Evolutionary conservation across 2,888 invertebrate genomes (phyloP), one percentile per base, ranked within the genome.

Genomic region (Acrobasis consociella): DNA sequence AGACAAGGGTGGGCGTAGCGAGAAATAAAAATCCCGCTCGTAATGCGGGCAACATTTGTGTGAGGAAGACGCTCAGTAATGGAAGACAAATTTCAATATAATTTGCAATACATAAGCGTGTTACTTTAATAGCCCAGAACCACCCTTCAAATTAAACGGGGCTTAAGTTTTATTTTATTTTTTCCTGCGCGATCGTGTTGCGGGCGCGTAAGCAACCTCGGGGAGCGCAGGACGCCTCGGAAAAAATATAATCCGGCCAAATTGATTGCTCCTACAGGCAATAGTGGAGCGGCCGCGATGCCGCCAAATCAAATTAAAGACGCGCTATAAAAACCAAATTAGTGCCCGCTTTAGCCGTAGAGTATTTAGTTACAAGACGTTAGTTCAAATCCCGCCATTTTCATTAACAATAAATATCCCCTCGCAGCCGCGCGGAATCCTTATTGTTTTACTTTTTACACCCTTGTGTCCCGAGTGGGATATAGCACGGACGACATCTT

Each of bases 101-200:
- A 93, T 93, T 93, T 93, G 91, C 92, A 93, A 92, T 93, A 93
- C 93, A 93, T 93, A 93, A 92, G 93, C 93, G 93, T 93, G 91
- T 92, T 93, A 93, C 91, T 92, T 93, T 93, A 93, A 93, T 93
- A 93, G 93, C 88, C 93, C 92, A 89, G 92, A 93, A 93, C 93
- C 93, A 91, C 92, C 93, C 92, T 89, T 91, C 93, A 93, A 93
- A 93, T 93, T 93, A 93, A 93, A 93, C 91, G 91, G 87, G 87
- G 93, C 92, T 93, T 92, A 93, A 92, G 91, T 91, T 91, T 91
- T 91, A 90, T 91, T 90, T 90, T 90, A 89, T 90, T 92, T 91
- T 91, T 91, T 91, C 86, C 86, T 87, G 82, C 77, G 84, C 82
- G 85, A 88, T 86, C 83, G 84, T 81, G 81, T 76, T 76, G 83